A percentile compares a stretch with the other conserved stretches of the same genome.
phyloP scores from a whole-genome alignment of 2,797 vertebrate species.

The Glyptemys insculpta region DNA sequence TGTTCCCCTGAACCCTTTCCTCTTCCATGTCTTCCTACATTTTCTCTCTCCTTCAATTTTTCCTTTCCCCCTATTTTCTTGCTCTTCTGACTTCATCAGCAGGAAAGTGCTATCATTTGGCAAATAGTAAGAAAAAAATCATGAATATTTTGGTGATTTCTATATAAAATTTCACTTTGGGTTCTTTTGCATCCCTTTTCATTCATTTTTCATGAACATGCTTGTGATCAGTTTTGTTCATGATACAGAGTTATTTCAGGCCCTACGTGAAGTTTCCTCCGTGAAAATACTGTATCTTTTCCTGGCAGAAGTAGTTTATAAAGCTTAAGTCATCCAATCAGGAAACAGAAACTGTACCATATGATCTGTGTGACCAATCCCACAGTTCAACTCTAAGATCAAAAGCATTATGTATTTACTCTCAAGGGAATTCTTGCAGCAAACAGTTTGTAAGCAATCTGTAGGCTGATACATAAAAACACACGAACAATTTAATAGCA shows the following conservation, averaged over 20 bases:
- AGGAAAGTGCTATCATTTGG: neutral
- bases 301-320: neutral
- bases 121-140: neutral
- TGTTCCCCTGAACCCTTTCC: neutral
- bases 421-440: neutral
- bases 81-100: neutral
- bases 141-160: neutral
- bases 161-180: neutral
- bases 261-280: neutral
- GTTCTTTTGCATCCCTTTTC: neutral
- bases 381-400: neutral
- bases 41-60: neutral
- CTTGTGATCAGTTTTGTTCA: neutral
- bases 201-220: neutral
- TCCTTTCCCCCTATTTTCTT: neutral
- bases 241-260: neutral
- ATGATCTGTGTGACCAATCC: neutral
- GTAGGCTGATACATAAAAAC: neutral
- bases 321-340: neutral
- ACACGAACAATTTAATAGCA: neutral
- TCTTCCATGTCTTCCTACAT: neutral
- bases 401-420: neutral
- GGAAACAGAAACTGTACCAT: neutral
- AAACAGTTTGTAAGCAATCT: neutral
- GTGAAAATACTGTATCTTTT: neutral